These are phyloP conservation scores for Tiliacea citrago DNA, from an alignment of 2,888 invertebrate genomes.

Conservation along the genomic window DNA sequence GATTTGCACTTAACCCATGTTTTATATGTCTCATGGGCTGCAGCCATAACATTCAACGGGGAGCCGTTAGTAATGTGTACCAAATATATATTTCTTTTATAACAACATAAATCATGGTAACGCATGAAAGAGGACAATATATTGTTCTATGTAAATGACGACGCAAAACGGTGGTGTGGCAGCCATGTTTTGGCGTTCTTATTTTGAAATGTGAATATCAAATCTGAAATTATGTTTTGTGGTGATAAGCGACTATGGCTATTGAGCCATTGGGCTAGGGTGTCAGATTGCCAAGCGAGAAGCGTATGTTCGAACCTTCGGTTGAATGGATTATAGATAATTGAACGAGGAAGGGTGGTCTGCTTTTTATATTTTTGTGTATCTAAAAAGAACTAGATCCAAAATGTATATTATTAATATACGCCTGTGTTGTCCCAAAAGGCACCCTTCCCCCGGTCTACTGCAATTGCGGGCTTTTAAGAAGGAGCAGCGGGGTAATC, in stretches of 20 bases:
- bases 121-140: slow-evolving; percentile 55
- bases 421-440: too few relatives aligned
- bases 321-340: too few relatives aligned
- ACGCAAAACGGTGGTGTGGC: slow-evolving; percentile 25
- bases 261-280: not conserved
- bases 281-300: not conserved
- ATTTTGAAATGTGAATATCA: slow-evolving; percentile 22
- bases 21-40: slow-evolving; percentile 59
- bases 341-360: too few relatives aligned
- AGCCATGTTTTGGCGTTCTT: slow-evolving; percentile 34
- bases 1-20: slow-evolving; percentile 40
- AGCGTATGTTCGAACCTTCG: too few relatives aligned
- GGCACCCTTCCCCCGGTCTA: too few relatives aligned
- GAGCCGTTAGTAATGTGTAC: slow-evolving; percentile 59
- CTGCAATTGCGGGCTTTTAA: too few relatives aligned
- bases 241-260: not conserved
- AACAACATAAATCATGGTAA: slow-evolving; percentile 65
- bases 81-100: slow-evolving; percentile 69
- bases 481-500: too few relatives aligned
- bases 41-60: slow-evolving; percentile 51
- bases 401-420: too few relatives aligned
- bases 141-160: slow-evolving; percentile 59
- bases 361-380: too few relatives aligned
- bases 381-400: too few relatives aligned
- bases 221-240: not conserved